Conservation (phyloP, 2,797 vertebrate species). For the Ceryle rudis region DNA sequence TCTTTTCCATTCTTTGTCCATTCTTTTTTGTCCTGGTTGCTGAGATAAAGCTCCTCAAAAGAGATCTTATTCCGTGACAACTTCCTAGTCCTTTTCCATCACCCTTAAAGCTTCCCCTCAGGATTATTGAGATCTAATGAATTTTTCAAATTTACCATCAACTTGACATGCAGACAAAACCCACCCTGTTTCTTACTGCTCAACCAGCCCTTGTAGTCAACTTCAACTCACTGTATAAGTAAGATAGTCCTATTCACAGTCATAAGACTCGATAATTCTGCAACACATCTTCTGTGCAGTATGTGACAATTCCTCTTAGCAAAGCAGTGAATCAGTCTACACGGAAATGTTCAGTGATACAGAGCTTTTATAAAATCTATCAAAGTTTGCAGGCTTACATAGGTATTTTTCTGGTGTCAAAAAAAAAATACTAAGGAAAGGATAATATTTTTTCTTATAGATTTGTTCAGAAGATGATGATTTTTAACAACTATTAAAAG, state of each 20-base stretch:
- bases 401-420: background rate
- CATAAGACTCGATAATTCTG: background rate
- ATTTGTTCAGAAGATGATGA: conserved; percentile 16
- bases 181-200: background rate
- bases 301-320: background rate
- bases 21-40: background rate
- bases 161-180: background rate
- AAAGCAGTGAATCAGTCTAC: background rate
- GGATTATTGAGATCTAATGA: background rate
- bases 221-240: background rate
- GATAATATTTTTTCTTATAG: background rate
- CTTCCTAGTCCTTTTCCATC: background rate
- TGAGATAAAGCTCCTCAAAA: background rate
- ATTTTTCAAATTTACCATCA: conserved; percentile 21
- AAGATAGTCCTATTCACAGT: background rate
- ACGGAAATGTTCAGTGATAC: background rate
- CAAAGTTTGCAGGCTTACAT: background rate
- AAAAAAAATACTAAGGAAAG: conserved; percentile 8
- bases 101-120: background rate
- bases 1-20: background rate
- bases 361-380: background rate
- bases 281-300: background rate
- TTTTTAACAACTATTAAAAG: conserved; percentile 36
- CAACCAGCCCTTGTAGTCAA: background rate
- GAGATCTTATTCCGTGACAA: background rate